Base-by-base conservation (phyloP, 92 coral and sea anemone species). In the Metridium senile region DNA sequence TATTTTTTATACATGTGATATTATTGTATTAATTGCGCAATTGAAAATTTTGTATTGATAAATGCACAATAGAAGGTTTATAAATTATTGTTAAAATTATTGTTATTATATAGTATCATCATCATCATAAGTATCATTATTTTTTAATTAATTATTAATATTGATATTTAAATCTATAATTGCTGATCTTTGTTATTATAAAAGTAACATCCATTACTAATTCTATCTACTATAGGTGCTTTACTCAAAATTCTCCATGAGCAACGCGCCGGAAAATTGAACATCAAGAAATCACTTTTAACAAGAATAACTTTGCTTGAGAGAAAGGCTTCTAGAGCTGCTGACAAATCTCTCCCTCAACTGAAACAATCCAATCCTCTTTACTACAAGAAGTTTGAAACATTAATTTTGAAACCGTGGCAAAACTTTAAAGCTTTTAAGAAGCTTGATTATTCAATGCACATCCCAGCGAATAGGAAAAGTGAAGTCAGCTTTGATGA, bases 341-440 rank as follows among this genome's bases (percentile, higher is more conserved):
- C 93, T 20, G 70, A 85, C n/a, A 62, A 76, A 57, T 79, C 97
- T 17, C n/a, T 91, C 34, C 97, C 97, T 54, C 77, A 26, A 29
- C 76, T 91, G 13, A 76, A 63, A 62, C 61, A 59, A 19, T 32
- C 77, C 1, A 65, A 64, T 23, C 89, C 89, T 9, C 78, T 31
- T 9, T 91, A 91, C 72, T 91, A 82, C 74, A 31, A 72, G 73
- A 76, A 88, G 76, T 91, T 91, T 43, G 84, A 80, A 74, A 83
- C 83, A 64, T 79, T 82, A 19, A 76, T 91, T 23, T 49, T 89
- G 3, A 57, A 67, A 23, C 97, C 97, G 33, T 91, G 97, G 97
- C 33, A 71, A 34, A 88, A 89, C 74, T 91, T 91, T 53, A 91
- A 89, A 74, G 81, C 89, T 11, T 91, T 88, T 58, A 79, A 80